Evolutionary conservation across 2,113 vertebrate genomes (phyloP), one percentile per base, ranked within the genome.

Genomic region (Chaetorhynchus papuensis): DNA sequence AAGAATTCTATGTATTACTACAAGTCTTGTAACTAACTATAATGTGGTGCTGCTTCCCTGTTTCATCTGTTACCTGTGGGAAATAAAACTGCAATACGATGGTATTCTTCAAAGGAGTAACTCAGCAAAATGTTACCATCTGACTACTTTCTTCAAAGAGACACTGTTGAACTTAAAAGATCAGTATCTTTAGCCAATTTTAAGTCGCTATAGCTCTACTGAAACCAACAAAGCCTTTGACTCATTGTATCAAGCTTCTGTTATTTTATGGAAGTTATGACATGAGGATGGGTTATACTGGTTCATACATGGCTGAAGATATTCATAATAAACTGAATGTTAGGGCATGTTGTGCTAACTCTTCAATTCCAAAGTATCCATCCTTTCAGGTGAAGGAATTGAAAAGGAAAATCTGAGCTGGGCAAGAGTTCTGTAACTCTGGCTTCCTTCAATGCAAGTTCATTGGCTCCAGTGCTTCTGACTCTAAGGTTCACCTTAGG

Each of bases 201-300:
- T 39, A 50, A 44, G 31, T 76, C 10, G 4, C 77, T 42, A 49
- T 4, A 44, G 31, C 11, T 87, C 50, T 71, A 49, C 31, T 52
- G 50, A 83, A 91, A 87, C 22, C 47, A 89, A 37, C 6, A 80
- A 88, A 89, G 41, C 26, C 33, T 89, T 83, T 72, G 44, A 41
- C 26, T 45, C 13, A 27, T 23, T 77, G 26, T 45, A 37, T 68
- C 69, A n/a, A 83, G 50, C 39, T 72, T 54, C 37, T 52, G 3
- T 41, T 71, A 30, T 50, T 64, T 89, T 59, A 42, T 1, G 33
- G 20, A 83, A n/a, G 13, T 64, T 79, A 50, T 23, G 41, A 56
- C 57, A 56, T 21, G 27, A 90, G 44, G 15, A 10, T 41, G 11
- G 12, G 14, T 81, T 33, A 56, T 28, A 50, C 9, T 27, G 10